A percentile compares a stretch with the other conserved stretches of the same genome.
phyloP scores from a whole-genome alignment of 2,888 invertebrate genomes.

The Campoplex capitator region DNA sequence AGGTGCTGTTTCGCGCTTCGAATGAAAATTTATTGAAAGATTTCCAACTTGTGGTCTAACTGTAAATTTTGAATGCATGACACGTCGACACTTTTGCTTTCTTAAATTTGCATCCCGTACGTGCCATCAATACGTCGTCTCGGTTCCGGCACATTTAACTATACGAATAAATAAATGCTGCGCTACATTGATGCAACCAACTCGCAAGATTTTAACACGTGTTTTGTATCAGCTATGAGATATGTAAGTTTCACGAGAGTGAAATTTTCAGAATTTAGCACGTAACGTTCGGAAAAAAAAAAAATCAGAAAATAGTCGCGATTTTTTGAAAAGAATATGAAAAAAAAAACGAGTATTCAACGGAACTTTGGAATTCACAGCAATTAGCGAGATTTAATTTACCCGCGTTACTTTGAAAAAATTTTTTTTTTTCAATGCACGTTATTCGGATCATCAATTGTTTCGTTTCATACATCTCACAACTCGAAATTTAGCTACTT shows the following conservation, averaged over 20 bases:
- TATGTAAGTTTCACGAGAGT: slow-evolving; percentile 12
- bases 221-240: slow-evolving; percentile 38
- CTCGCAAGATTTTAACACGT: slow-evolving; percentile 32
- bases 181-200: slow-evolving; percentile 13
- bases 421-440: background rate
- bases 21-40: slow-evolving; percentile 15
- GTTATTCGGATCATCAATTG: background rate
- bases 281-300: slow-evolving; percentile 5
- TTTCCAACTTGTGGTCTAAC: slow-evolving; percentile 3
- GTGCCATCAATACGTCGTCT: slow-evolving; percentile 68
- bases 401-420: background rate
- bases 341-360: background rate
- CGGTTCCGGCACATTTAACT: slow-evolving; percentile 48
- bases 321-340: background rate
- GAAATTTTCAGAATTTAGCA: slow-evolving; percentile 22
- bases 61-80: slow-evolving; percentile 58
- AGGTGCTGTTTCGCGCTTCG: background rate
- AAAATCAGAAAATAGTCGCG: background rate
- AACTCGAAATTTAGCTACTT: background rate
- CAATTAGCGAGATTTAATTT: background rate
- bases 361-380: background rate
- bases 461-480: background rate
- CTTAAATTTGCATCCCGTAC: slow-evolving; percentile 76
- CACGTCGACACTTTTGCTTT: slow-evolving; percentile 76
- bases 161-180: slow-evolving; percentile 29